Evolutionary conservation across 2,888 invertebrate genomes (phyloP).

Genomic region (Uloborus plumipes): DNA sequence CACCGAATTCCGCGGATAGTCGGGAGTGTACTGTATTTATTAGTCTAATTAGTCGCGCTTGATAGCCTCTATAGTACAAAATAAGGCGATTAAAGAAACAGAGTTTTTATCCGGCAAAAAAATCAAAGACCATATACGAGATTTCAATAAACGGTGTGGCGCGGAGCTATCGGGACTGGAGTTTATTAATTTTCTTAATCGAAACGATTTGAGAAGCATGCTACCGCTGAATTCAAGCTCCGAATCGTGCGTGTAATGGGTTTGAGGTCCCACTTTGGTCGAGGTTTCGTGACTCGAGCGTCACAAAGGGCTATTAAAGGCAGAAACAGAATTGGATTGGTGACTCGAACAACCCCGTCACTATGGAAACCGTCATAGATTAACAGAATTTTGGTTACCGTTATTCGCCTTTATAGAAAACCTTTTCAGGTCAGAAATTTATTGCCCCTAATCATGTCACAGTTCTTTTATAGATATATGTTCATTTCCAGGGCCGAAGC

Average conservation of each 20-base stretch:
- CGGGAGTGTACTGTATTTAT: too few species aligned
- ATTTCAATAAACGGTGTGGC: background rate
- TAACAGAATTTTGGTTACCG: slow-evolving; percentile 39
- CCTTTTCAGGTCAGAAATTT: slow-evolving; percentile 44
- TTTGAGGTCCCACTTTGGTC: slow-evolving; percentile 24
- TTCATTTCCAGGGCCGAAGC: too few species aligned
- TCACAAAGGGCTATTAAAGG: slow-evolving; percentile 39
- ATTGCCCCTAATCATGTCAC: slow-evolving; percentile 32
- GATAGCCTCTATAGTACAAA: too few species aligned
- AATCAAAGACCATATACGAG: too few species aligned
- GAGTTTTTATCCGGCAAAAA: too few species aligned
- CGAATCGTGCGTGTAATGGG: slow-evolving; percentile 35
- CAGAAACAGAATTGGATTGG: slow-evolving; percentile 33
- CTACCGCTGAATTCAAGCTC: slow-evolving; percentile 2
- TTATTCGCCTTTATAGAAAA: slow-evolving; percentile 28
- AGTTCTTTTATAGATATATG: background rate
- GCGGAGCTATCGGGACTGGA: background rate
- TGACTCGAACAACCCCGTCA: slow-evolving; percentile 24
- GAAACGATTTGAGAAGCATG: slow-evolving; percentile 8
- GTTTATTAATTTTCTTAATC: slow-evolving; percentile 21
- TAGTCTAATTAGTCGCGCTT: too few species aligned
- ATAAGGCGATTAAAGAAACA: too few species aligned
- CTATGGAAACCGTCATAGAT: slow-evolving; percentile 30
- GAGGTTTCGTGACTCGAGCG: slow-evolving; percentile 35
- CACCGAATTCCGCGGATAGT: too few species aligned